Conservation (phyloP, 2,113 vertebrate species). For the Heteronetta atricapilla region DNA sequence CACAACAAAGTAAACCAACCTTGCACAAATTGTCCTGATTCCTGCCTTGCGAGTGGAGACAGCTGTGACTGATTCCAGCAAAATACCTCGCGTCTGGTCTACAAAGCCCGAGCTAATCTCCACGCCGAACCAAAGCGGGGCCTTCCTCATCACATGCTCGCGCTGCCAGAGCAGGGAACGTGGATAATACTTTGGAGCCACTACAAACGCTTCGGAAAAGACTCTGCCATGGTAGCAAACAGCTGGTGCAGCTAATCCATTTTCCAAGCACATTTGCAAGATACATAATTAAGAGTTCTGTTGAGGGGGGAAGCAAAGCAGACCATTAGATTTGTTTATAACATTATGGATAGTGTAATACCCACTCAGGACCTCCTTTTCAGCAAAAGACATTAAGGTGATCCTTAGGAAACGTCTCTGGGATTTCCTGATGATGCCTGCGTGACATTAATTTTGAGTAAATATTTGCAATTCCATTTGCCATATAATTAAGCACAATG, state of each 20-base stretch:
- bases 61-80: neutral
- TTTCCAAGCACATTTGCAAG: slow-evolving; percentile 18
- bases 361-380: slow-evolving; percentile 13
- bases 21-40: fast-evolving
- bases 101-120: neutral
- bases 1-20: fast-evolving
- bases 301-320: slow-evolving; percentile 29
- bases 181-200: neutral
- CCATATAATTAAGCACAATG: neutral
- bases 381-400: neutral
- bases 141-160: fast-evolving
- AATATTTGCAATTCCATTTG: slow-evolving; percentile 30
- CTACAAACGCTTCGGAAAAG: neutral
- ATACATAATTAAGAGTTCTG: slow-evolving; percentile 49
- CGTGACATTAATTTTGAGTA: neutral
- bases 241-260: slow-evolving; percentile 60
- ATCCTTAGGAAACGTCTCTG: neutral
- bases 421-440: neutral
- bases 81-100: neutral
- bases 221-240: neutral
- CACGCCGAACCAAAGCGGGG: fast-evolving
- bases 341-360: neutral
- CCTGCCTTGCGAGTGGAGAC: neutral
- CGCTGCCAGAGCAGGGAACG: neutral
- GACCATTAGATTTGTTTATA: slow-evolving; percentile 22